Evolutionary conservation across 2,888 invertebrate species (phyloP).

Genomic region (Microchrysa polita): DNA sequence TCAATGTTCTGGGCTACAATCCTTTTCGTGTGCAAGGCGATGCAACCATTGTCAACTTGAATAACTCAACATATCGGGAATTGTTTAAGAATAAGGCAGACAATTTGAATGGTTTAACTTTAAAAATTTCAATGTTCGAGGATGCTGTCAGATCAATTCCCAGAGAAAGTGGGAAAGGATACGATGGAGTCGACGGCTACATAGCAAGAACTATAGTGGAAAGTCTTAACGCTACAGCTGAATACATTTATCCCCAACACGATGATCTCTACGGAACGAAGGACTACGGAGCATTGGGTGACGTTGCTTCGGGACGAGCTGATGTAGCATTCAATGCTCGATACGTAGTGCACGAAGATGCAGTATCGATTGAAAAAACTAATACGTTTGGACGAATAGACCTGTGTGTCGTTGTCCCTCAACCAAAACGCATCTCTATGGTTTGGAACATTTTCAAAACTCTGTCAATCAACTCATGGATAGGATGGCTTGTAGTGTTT

Average conservation of each 20-base stretch:
- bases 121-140: slow-evolving; percentile 41
- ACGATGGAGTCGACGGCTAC: slow-evolving; percentile 39
- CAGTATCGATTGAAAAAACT: slow-evolving; percentile 53
- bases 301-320: slow-evolving; percentile 54
- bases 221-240: slow-evolving; percentile 56
- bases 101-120: slow-evolving; percentile 30
- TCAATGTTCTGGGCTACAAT: slow-evolving; percentile 31
- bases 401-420: slow-evolving; percentile 58
- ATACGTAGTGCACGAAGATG: slow-evolving; percentile 53
- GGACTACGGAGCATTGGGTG: slow-evolving; percentile 55
- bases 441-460: slow-evolving; percentile 57
- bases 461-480: slow-evolving; percentile 56
- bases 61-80: not conserved
- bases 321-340: slow-evolving; percentile 58
- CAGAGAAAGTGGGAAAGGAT: slow-evolving; percentile 14
- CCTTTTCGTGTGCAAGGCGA: slow-evolving; percentile 23
- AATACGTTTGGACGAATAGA: slow-evolving; percentile 56
- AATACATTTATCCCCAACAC: slow-evolving; percentile 55
- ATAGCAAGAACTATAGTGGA: slow-evolving; percentile 53
- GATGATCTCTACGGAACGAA: slow-evolving; percentile 56
- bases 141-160: slow-evolving; percentile 41
- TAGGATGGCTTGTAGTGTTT: slow-evolving; percentile 53
- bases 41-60: slow-evolving; percentile 6
- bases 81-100: slow-evolving; percentile 39
- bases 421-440: slow-evolving; percentile 56